Percentiles rank a stretch among this genome's conserved stretches.
Conservation (phyloP, 2,113 vertebrate genomes). For the Muscicapa adusta region DNA sequence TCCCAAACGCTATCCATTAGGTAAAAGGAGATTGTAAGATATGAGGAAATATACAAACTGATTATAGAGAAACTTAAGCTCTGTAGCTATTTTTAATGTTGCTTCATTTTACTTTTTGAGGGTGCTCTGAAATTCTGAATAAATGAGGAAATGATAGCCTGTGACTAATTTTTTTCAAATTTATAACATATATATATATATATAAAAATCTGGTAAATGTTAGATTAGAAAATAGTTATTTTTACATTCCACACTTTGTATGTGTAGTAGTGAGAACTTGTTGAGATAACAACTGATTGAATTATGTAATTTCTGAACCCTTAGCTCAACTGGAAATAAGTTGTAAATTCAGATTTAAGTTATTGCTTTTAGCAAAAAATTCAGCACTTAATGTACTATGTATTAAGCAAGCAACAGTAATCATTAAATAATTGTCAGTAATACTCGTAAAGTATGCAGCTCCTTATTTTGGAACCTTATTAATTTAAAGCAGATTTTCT, state of each 20-base stretch:
- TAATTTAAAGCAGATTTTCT: not conserved
- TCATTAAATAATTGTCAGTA: not conserved
- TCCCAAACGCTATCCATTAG: not conserved
- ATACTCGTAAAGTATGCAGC: not conserved
- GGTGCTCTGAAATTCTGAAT: not conserved
- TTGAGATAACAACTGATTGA: not conserved
- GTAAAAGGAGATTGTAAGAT: not conserved
- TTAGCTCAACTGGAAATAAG: not conserved
- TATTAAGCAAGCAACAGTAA: not conserved
- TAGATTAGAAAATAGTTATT: not conserved
- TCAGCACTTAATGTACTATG: not conserved
- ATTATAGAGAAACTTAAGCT: not conserved
- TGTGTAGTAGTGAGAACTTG: not conserved
- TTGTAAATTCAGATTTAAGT: conserved; percentile 15
- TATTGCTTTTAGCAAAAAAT: not conserved
- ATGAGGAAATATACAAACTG: not conserved
- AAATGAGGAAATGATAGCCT: not conserved
- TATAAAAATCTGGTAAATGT: not conserved
- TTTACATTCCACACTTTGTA: not conserved
- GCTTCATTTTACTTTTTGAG: not conserved
- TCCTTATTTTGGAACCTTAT: not conserved
- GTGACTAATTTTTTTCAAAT: not conserved
- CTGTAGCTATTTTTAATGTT: not conserved
- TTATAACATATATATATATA: not conserved
- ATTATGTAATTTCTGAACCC: not conserved